Percentiles rank a stretch among this genome's conserved stretches.
phyloP scores from a whole-genome alignment of 2,888 invertebrate species.

The Pollenia amentaria region DNA sequence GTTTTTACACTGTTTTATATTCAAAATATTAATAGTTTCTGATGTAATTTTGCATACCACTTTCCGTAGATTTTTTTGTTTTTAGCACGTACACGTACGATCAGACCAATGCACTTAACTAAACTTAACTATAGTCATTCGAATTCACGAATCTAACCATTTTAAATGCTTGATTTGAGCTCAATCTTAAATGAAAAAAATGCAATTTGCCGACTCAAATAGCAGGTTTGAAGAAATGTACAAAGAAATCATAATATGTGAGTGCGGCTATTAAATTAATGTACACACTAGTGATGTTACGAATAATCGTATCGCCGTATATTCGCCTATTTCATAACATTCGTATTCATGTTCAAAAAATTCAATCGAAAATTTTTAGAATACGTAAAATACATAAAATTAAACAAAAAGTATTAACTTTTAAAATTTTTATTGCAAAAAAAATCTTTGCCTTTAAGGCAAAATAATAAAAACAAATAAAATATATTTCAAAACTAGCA shows the following conservation, averaged over 20 bases:
- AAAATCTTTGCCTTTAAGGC: no score
- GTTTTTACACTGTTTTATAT: not conserved
- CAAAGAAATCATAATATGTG: conserved; percentile 41
- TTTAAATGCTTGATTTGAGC: conserved; percentile 63
- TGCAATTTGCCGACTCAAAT: conserved; percentile 60
- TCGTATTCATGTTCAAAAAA: no score
- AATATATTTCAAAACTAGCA: no score
- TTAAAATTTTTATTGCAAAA: no score
- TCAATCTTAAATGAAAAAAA: conserved; percentile 48
- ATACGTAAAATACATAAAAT: no score
- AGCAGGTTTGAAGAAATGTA: conserved; percentile 67
- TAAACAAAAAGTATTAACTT: no score
- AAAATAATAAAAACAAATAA: no score
- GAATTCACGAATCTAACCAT: conserved; percentile 57
- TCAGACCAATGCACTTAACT: conserved; percentile 65
- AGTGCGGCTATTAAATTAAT: conserved; percentile 9
- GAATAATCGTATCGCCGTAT: no score
- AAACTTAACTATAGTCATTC: conserved; percentile 66
- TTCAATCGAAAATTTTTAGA: no score
- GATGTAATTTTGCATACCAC: conserved; percentile 58
- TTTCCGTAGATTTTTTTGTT: conserved; percentile 38
- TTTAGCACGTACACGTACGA: conserved; percentile 30
- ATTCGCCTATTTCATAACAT: no score
- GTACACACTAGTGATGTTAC: not conserved
- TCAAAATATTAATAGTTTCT: not conserved